phyloP scores from a whole-genome alignment of 2,113 vertebrate genomes.

The Castor canadensis region DNA sequence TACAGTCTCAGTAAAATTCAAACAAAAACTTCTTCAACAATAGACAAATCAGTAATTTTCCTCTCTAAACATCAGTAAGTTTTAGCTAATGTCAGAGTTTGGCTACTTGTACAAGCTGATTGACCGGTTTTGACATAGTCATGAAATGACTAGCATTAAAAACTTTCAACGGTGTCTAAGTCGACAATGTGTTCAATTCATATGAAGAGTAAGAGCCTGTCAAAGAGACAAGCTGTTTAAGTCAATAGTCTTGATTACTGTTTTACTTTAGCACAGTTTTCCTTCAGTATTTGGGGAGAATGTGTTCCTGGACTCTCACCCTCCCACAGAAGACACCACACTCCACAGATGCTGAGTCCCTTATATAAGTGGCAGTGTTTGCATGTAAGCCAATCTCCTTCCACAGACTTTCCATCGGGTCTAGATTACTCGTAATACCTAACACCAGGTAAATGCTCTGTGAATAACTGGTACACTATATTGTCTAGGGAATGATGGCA shows the following conservation, averaged over 20 bases:
- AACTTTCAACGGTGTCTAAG: neutral
- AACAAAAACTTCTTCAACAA: neutral
- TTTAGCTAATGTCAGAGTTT: neutral
- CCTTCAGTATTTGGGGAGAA: too few species aligned
- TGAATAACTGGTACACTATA: rapidly evolving
- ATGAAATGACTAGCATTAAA: neutral
- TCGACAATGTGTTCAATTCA: neutral
- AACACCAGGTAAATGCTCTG: too few species aligned
- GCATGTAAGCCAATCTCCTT: neutral
- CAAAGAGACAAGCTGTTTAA: too few species aligned
- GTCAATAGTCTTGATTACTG: too few species aligned
- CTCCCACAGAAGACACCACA: neutral
- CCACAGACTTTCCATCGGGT: neutral
- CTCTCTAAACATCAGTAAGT: neutral
- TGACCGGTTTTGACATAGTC: neutral
- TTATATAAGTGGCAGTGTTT: neutral
- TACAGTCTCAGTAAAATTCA: neutral
- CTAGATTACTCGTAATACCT: neutral
- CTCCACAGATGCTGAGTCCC: neutral
- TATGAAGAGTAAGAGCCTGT: neutral
- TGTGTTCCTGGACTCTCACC: neutral
- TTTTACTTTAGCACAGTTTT: neutral
- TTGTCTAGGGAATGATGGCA: neutral
- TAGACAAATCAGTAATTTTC: rapidly evolving
- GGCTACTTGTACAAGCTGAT: rapidly evolving